Conservation (phyloP, 2,888 invertebrate species). For the Lacanobia wlatinum region DNA sequence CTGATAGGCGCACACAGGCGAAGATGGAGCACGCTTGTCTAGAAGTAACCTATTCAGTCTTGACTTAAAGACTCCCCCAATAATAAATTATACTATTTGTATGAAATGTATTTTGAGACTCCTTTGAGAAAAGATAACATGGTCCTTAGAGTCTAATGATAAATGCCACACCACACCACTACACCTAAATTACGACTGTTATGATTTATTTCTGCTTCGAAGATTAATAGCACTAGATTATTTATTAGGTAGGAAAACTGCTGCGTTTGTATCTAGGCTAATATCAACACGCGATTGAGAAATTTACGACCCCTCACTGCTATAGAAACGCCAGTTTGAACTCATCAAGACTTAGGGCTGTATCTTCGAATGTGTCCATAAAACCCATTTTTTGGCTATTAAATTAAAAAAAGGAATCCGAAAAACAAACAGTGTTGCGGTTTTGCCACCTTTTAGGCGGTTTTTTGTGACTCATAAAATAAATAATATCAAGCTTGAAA, state of each 20-base stretch:
- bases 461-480: background rate
- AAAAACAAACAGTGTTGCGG: background rate
- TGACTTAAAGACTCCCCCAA: too few relatives aligned
- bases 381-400: too few relatives aligned
- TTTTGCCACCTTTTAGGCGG: background rate
- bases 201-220: conserved; percentile 30
- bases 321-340: conserved; percentile 22
- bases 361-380: background rate
- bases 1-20: too few relatives aligned
- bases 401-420: too few relatives aligned
- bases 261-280: conserved; percentile 31
- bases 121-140: conserved; percentile 16
- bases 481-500: too few relatives aligned
- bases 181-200: conserved; percentile 9
- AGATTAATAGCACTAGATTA: conserved; percentile 26
- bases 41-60: too few relatives aligned
- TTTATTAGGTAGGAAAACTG: conserved; percentile 30
- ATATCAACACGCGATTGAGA: conserved; percentile 41
- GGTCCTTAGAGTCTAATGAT: background rate
- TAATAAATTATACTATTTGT: too few relatives aligned
- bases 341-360: conserved; percentile 40
- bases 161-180: conserved; percentile 6
- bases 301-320: conserved; percentile 21
- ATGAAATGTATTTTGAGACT: background rate
- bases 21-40: too few relatives aligned